These are phyloP conservation scores for Lophura swinhoii DNA, from an alignment of 2,797 vertebrate genomes.

Conservation along the genomic window DNA sequence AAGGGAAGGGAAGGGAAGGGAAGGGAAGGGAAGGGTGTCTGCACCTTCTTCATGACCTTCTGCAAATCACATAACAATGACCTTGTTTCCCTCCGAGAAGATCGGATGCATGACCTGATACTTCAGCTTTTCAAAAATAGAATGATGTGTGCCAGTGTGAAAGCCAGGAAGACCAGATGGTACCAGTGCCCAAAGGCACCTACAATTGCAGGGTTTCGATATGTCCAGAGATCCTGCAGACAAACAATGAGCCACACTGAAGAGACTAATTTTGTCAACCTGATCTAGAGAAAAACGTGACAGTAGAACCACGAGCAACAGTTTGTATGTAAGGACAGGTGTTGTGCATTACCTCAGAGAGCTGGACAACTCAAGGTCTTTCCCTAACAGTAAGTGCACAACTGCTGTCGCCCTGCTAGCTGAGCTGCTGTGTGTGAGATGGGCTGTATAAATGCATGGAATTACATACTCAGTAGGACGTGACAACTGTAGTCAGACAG, in stretches of 20 bases:
- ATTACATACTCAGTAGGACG: background rate
- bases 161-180: background rate
- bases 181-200: background rate
- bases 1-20: too few relatives aligned
- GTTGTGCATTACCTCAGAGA: background rate
- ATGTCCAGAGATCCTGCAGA: background rate
- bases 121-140: background rate
- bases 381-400: background rate
- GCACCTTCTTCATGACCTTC: background rate
- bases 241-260: background rate
- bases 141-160: background rate
- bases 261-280: background rate
- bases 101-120: background rate
- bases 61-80: background rate
- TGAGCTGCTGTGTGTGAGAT: background rate
- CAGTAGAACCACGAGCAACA: background rate
- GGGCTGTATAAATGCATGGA: background rate
- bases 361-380: background rate
- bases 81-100: background rate
- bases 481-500: background rate
- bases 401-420: background rate
- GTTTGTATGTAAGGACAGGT: fast-evolving
- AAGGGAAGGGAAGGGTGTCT: background rate
- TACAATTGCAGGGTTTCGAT: background rate
- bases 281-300: background rate